phyloP scores from a whole-genome alignment of 2,113 vertebrate species.

The Orientallactaga bullata region DNA sequence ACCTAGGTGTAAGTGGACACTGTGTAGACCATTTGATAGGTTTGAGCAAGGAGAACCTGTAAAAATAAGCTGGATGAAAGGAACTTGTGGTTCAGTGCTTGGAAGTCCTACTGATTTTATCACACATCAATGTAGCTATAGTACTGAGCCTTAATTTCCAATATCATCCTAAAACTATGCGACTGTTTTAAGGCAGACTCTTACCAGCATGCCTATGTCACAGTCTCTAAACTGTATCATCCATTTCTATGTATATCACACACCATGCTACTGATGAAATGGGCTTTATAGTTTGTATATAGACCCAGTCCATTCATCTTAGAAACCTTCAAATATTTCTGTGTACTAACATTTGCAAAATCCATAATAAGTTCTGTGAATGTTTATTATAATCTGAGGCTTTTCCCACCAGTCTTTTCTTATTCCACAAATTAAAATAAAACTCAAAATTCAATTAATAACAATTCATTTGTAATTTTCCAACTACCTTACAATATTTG shows the following conservation, averaged over 20 bases:
- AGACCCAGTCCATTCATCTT: not conserved
- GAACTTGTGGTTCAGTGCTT: not conserved
- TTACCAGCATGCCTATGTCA: not conserved
- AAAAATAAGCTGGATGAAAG: not conserved
- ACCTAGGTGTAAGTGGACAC: not conserved
- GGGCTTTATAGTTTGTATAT: not conserved
- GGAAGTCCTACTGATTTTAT: not conserved
- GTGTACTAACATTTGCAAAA: not conserved
- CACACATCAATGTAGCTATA: not conserved
- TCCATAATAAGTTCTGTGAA: not conserved
- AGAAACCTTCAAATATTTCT: not conserved
- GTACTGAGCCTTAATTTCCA: not conserved
- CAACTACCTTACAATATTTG: not conserved
- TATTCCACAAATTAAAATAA: not conserved
- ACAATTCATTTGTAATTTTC: constrained; percentile 5
- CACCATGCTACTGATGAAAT: not conserved
- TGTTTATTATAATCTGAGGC: not conserved
- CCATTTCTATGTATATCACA: not conserved
- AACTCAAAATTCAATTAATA: not conserved
- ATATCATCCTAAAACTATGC: not conserved
- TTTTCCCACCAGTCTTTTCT: not conserved
- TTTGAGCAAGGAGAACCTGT: not conserved
- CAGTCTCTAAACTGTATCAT: not conserved
- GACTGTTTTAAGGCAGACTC: not conserved
- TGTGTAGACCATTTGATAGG: not conserved